Base-by-base conservation (phyloP, 2,888 invertebrate species). In the Acleris literana region DNA sequence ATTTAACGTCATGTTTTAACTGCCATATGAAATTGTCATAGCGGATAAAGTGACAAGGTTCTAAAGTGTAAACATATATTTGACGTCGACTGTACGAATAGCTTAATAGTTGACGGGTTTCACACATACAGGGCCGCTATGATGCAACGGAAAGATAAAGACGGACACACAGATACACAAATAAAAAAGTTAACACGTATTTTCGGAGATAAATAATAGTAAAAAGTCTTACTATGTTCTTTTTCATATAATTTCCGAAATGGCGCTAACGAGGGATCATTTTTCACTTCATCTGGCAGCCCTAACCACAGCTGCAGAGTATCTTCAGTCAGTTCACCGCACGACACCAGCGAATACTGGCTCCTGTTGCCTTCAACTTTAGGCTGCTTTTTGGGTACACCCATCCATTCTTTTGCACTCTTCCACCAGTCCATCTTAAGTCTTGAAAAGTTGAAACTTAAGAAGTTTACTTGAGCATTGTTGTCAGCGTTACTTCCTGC, bases 261-360 rank as follows among this genome's bases (percentile, higher is more conserved):
- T 11, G 90, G 90, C 39, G 93, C 93, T 76, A 94, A 84, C 66
- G 93, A 93, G 0, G 95, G 94, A 82, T 95, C 94, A 69, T 93
- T 86, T 46, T 94, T 93, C 63, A 95, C 93, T 62, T 93, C 93
- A 48, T 94, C 93, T 0, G 95, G 95, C 22, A 95, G 75, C 18
- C 87, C 88, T 49, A 93, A 85, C 94, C 94, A 95, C 22, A 94
- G 90, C 71, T 93, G 93, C 51, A 94, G 74, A 0, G 91, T 87
- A 18, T 90, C 91, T 17, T 89, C 88, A 0, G 91, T 93, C 25
- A 93, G 84, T 64, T 93, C 93, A 69, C 83, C 85, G 39, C 87
- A 87, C 29, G 90, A 82, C 58, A 86, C 85, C 65, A 86, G 66
- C 17, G 84, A 85, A 69, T 85, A 86, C 0, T 74, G 74, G 49